phyloP scores from a whole-genome alignment of 2,797 vertebrate genomes.

The Cephalopachus bancanus region DNA sequence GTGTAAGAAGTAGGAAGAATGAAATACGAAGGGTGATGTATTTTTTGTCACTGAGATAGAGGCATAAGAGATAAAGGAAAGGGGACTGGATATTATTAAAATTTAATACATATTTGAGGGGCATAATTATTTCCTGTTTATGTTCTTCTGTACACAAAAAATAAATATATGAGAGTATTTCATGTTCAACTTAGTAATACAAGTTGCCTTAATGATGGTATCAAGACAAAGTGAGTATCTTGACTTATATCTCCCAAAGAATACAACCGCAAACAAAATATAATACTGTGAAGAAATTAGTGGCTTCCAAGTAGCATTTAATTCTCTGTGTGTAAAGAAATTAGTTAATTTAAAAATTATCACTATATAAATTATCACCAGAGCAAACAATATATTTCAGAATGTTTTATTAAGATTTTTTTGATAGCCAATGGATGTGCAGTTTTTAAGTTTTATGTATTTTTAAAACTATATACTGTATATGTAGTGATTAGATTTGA shows the following conservation, averaged over 20 bases:
- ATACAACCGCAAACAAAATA: not conserved
- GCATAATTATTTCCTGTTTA: not conserved
- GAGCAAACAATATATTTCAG: not conserved
- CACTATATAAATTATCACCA: not conserved
- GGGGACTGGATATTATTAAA: not conserved
- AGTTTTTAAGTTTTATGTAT: not conserved
- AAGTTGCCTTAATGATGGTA: not conserved
- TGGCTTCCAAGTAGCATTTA: not conserved
- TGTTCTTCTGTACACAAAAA: not conserved
- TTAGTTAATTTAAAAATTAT: not conserved
- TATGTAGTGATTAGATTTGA: not conserved
- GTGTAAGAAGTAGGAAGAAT: not conserved
- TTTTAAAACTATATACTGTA: not conserved
- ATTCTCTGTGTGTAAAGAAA: not conserved
- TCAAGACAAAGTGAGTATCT: not conserved
- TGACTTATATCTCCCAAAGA: not conserved
- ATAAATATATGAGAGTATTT: not conserved
- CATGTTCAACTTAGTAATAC: not conserved
- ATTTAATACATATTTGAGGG: not conserved
- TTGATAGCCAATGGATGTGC: not conserved
- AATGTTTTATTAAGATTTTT: slow-evolving; percentile 38
- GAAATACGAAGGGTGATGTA: not conserved
- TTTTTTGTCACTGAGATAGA: not conserved
- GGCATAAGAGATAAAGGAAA: not conserved
- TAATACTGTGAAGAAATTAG: not conserved